Evolutionary conservation across 1,140 invertebrate species (phyloP).

Genomic region (Saccostrea echinata): DNA sequence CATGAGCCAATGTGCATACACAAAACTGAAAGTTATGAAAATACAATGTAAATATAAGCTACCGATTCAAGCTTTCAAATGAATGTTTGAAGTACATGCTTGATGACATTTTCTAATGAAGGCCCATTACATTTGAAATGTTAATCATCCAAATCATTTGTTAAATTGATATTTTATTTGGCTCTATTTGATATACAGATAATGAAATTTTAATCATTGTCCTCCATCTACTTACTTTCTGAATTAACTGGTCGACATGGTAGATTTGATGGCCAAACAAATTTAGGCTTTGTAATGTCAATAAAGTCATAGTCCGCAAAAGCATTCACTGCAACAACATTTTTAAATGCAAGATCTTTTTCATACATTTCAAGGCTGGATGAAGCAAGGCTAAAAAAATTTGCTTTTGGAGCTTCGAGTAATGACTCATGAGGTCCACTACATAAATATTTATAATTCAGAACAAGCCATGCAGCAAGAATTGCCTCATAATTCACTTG

Average conservation of each 20-base stretch:
- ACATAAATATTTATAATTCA: constrained; percentile 39
- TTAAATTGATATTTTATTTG: no score
- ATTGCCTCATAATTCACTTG: constrained; percentile 25
- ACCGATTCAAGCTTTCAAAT: no score
- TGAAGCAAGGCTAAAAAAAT: not conserved
- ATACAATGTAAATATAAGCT: no score
- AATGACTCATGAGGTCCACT: not conserved
- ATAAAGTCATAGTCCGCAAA: not conserved
- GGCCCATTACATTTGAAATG: no score
- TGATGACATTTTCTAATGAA: no score
- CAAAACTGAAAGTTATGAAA: no score
- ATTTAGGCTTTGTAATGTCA: not conserved
- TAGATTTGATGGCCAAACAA: not conserved
- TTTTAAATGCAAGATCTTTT: not conserved
- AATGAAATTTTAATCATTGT: no score
- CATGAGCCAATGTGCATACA: no score
- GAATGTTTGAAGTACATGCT: no score
- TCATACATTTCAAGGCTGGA: not conserved
- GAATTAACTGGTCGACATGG: not conserved
- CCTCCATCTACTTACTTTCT: not conserved
- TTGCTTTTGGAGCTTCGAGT: not conserved
- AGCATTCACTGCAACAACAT: not conserved
- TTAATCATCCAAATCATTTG: no score
- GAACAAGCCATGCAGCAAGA: constrained; percentile 16
- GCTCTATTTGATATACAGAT: no score